Evolutionary conservation across 1,140 invertebrate genomes (phyloP).

Genomic region (fruit fly (Drosophila melanogaster)): DNA sequence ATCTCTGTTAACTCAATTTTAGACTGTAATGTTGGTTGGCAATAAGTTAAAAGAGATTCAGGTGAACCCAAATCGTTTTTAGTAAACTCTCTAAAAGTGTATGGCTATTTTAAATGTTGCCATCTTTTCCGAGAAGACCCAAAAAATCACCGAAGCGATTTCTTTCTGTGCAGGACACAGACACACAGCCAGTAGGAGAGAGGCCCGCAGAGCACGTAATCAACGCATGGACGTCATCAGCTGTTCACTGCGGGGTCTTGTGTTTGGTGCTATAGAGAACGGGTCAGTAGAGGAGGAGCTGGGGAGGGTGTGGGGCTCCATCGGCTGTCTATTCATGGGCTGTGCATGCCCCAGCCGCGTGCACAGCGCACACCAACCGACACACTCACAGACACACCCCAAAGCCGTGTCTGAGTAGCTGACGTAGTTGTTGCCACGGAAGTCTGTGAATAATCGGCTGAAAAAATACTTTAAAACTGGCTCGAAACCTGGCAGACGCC

Average conservation of each 20-base stretch:
- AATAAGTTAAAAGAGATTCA: no score
- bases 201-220: slow-evolving; percentile 59
- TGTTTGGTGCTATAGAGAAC: slow-evolving; percentile 13
- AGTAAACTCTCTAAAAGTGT: no score
- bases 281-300: slow-evolving; percentile 14
- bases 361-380: slow-evolving; percentile 48
- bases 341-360: slow-evolving; percentile 74
- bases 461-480: slow-evolving; percentile 49
- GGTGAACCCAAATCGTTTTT: no score
- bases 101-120: no score
- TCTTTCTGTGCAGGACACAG: slow-evolving; percentile 1
- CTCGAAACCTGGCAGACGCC: slow-evolving; percentile 48
- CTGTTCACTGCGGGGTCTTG: slow-evolving; percentile 58
- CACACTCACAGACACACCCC: slow-evolving; percentile 65
- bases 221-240: slow-evolving; percentile 79
- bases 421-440: slow-evolving; percentile 81
- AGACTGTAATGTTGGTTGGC: no score
- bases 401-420: slow-evolving; percentile 70
- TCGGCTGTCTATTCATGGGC: slow-evolving; percentile 76
- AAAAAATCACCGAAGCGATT: not conserved
- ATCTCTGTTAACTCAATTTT: no score
- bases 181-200: not conserved
- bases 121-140: not conserved
- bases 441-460: slow-evolving; percentile 74
- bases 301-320: slow-evolving; percentile 15